Percentiles rank a stretch among this genome's conserved stretches.
These are phyloP conservation scores for Anas platyrhynchos DNA, from an alignment of 2,113 vertebrate species.

Conservation along the genomic window DNA sequence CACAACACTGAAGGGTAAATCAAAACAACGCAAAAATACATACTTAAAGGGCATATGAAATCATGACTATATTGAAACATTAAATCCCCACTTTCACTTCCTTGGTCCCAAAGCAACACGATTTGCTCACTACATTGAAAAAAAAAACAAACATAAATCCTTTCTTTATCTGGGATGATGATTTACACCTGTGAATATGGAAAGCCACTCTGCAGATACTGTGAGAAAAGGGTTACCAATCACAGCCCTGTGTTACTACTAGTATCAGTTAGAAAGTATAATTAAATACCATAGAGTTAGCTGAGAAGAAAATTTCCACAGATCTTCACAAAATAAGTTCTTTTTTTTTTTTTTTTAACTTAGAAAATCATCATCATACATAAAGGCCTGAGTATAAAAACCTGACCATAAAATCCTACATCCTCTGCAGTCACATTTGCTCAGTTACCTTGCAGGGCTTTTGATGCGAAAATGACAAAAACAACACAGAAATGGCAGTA, in stretches of 20 bases:
- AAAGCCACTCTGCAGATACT: neutral
- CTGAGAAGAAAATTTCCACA: neutral
- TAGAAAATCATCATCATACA: neutral
- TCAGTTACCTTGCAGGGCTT: neutral
- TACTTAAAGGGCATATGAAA: neutral
- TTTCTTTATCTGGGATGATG: neutral
- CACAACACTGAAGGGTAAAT: neutral
- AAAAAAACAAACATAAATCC: neutral
- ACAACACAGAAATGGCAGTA: neutral
- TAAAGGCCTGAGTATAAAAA: neutral
- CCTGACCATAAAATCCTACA: neutral
- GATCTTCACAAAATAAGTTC: neutral
- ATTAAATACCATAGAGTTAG: neutral
- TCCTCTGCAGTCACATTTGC: neutral
- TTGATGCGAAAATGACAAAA: neutral
- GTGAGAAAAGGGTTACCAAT: neutral
- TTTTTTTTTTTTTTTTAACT: neutral
- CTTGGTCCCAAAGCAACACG: neutral
- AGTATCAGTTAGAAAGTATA: neutral
- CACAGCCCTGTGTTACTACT: neutral
- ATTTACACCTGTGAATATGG: neutral
- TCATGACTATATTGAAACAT: neutral
- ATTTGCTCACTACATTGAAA: neutral
- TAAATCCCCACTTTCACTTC: neutral
- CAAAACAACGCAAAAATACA: neutral